A percentile compares a stretch with the other conserved stretches of the same genome.
phyloP scores from a whole-genome alignment of 2,797 vertebrate genomes.

The Dicrostonyx torquatus region DNA sequence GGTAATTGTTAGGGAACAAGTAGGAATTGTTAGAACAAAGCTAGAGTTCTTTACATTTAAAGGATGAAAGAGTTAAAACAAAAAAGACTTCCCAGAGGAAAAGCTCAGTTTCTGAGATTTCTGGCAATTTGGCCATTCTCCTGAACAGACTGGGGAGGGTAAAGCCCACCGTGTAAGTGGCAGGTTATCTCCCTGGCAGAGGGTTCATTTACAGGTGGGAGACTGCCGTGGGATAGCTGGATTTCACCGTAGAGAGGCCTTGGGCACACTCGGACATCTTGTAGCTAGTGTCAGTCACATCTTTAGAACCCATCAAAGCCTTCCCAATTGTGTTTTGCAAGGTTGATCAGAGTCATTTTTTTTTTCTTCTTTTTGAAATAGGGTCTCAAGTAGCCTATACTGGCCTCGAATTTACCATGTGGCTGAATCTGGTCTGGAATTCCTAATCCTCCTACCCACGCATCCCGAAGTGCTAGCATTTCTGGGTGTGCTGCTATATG shows the following conservation, averaged over 20 bases:
- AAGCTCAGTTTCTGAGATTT: too few species aligned
- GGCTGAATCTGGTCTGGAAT: background rate
- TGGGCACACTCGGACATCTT: rapidly evolving
- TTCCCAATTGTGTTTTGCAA: background rate
- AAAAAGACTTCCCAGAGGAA: background rate
- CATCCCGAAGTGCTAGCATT: background rate
- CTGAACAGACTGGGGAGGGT: too few species aligned
- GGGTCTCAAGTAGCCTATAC: background rate
- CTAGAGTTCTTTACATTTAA: background rate
- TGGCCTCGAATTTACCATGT: background rate
- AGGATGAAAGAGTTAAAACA: background rate
- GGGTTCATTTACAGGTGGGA: background rate
- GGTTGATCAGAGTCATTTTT: background rate
- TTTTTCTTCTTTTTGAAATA: background rate
- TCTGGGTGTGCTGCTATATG: too few species aligned
- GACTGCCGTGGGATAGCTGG: too few species aligned
- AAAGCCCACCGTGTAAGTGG: background rate
- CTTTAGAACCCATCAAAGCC: background rate
- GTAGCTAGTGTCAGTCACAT: background rate
- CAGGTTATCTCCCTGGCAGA: background rate
- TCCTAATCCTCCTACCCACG: background rate
- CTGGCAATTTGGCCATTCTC: rapidly evolving
- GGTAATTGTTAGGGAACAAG: background rate
- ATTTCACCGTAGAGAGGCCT: rapidly evolving
- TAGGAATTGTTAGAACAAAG: background rate